Evolutionary conservation across 35 echinoderm and acorn worm genomes (phyloP).

Genomic region (Patiria miniata): DNA sequence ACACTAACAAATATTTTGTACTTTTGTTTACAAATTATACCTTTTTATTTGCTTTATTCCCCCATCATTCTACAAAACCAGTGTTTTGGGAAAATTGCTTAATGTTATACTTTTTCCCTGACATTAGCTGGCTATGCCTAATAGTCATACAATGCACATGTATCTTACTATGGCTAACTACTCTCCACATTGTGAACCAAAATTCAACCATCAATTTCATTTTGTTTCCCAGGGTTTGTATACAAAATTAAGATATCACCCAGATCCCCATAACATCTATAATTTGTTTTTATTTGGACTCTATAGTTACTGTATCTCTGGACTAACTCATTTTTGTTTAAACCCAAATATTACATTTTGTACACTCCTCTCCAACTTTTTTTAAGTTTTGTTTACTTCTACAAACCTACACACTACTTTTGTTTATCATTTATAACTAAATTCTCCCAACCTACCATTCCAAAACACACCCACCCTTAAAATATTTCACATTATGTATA

Average conservation of each 20-base stretch:
- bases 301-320: too few species aligned
- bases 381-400: neutral
- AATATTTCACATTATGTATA: constrained; percentile 35
- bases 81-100: constrained; percentile 12
- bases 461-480: constrained; percentile 30
- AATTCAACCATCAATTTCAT: neutral
- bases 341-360: constrained; percentile 20
- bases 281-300: neutral
- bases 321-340: neutral
- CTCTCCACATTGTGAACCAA: constrained; percentile 1
- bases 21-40: constrained; percentile 32
- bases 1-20: neutral
- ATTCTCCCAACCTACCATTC: constrained; percentile 9
- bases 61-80: constrained; percentile 27
- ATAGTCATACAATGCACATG: constrained; percentile 17
- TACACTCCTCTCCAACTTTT: neutral
- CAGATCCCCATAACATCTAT: neutral
- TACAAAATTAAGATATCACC: neutral
- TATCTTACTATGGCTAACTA: constrained; percentile 19
- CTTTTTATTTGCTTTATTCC: constrained; percentile 28
- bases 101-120: neutral
- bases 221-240: neutral
- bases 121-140: constrained; percentile 1
- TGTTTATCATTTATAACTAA: constrained; percentile 8
- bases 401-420: constrained; percentile 15